phyloP scores from a whole-genome alignment of 2,888 invertebrate genomes.

The Hartigia nigra region DNA sequence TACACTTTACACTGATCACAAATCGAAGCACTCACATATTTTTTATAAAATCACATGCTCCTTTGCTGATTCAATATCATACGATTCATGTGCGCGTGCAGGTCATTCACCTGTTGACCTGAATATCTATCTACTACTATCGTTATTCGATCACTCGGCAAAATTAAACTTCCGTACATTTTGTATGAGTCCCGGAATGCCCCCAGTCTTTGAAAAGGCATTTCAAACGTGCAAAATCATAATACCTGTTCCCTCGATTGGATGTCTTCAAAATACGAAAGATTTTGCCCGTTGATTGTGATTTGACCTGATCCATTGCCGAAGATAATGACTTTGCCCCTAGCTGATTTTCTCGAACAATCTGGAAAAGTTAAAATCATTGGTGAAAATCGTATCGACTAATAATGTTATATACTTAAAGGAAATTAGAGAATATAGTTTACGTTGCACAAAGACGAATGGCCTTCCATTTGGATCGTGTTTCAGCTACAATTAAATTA shows the following conservation, averaged over 20 bases:
- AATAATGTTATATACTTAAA: slow-evolving; percentile 10
- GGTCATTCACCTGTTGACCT: not conserved
- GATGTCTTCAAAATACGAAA: slow-evolving; percentile 79
- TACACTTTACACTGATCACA: not conserved
- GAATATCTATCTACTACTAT: not conserved
- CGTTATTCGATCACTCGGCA: not conserved
- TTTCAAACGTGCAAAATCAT: not conserved
- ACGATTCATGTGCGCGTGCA: not conserved
- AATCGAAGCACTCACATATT: not conserved
- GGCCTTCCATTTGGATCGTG: slow-evolving; percentile 78
- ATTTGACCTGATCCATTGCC: slow-evolving; percentile 87
- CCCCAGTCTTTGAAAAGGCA: not conserved
- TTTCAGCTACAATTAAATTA: slow-evolving; percentile 67
- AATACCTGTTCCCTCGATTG: slow-evolving; percentile 82
- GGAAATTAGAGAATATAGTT: slow-evolving; percentile 24
- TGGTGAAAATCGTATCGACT: slow-evolving; percentile 3
- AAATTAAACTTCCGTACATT: not conserved
- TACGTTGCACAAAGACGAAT: slow-evolving; percentile 66
- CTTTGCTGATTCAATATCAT: not conserved
- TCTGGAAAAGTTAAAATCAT: slow-evolving; percentile 63
- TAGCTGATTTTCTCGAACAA: slow-evolving; percentile 78
- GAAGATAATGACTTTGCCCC: slow-evolving; percentile 82
- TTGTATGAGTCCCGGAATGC: not conserved
- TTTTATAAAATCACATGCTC: not conserved
- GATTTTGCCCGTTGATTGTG: slow-evolving; percentile 81